phyloP scores from a whole-genome alignment of 2,113 vertebrate genomes.

The Pteronura brasiliensis region DNA sequence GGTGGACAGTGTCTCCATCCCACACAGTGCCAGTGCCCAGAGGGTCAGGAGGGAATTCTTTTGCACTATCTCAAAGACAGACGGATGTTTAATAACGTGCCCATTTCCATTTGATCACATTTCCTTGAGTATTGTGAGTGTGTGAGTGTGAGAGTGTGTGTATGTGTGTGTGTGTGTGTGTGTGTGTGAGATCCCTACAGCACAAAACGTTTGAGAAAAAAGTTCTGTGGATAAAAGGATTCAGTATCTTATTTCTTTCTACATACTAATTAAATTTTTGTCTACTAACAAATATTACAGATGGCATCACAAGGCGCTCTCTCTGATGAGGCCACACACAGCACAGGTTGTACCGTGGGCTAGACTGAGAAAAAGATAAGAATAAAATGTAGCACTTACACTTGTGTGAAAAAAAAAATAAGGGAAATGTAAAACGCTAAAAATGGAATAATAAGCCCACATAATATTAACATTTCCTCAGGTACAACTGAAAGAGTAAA shows the following conservation, averaged over 20 bases:
- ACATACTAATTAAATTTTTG: not conserved
- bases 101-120: not conserved
- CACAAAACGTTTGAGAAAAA: not conserved
- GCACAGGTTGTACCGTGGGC: not conserved
- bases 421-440: not conserved
- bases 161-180: no score
- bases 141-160: no score
- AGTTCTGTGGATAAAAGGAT: not conserved
- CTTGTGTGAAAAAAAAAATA: not conserved
- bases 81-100: no score
- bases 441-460: not conserved
- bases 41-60: not conserved
- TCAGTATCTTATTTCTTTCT: not conserved
- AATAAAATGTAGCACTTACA: not conserved
- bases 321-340: not conserved
- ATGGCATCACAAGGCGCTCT: not conserved
- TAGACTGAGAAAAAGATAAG: not conserved
- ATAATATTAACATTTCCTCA: not conserved
- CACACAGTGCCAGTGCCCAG: no score
- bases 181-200: not conserved
- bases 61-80: not conserved
- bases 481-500: not conserved
- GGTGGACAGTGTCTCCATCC: not conserved
- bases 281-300: constrained; percentile 1
- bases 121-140: not conserved